Percentiles rank a stretch among this genome's conserved stretches.
Evolutionary conservation across 2,113 vertebrate species (phyloP).

Genomic region (Thymallus thymallus): DNA sequence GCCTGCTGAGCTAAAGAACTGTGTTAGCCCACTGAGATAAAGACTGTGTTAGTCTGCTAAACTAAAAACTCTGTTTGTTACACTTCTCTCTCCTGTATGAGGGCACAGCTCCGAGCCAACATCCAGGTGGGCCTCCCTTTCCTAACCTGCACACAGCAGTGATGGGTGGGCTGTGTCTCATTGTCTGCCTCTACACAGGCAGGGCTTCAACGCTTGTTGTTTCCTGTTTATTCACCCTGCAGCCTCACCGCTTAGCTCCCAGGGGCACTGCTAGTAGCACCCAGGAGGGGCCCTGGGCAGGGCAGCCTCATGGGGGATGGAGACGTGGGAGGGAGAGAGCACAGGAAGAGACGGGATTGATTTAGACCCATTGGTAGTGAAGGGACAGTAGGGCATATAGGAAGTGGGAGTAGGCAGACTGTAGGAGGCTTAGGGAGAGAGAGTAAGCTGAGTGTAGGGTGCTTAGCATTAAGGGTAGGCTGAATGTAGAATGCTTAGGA

Average conservation of each 20-base stretch:
- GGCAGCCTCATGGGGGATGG: background rate
- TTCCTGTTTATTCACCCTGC: conserved; percentile 52
- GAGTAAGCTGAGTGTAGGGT: too few relatives aligned
- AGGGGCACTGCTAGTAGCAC: background rate
- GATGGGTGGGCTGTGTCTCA: background rate
- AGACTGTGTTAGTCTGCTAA: too few relatives aligned
- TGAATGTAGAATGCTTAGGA: background rate
- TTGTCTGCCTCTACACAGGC: background rate
- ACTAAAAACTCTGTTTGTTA: too few relatives aligned
- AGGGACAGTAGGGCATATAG: background rate
- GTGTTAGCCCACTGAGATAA: too few relatives aligned
- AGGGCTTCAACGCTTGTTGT: conserved; percentile 45
- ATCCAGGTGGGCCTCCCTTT: background rate
- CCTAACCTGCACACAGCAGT: background rate
- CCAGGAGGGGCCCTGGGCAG: background rate
- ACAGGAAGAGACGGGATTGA: background rate
- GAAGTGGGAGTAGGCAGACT: background rate
- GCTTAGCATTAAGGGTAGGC: background rate
- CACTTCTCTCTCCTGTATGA: background rate
- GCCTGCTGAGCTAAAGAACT: too few relatives aligned
- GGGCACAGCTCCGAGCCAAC: background rate
- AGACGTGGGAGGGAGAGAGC: background rate
- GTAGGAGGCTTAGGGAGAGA: background rate
- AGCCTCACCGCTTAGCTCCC: conserved; percentile 15
- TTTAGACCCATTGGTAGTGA: background rate